phyloP scores from a whole-genome alignment of 53 echinoderm and acorn worm species.

The Pentamera pediparva region DNA sequence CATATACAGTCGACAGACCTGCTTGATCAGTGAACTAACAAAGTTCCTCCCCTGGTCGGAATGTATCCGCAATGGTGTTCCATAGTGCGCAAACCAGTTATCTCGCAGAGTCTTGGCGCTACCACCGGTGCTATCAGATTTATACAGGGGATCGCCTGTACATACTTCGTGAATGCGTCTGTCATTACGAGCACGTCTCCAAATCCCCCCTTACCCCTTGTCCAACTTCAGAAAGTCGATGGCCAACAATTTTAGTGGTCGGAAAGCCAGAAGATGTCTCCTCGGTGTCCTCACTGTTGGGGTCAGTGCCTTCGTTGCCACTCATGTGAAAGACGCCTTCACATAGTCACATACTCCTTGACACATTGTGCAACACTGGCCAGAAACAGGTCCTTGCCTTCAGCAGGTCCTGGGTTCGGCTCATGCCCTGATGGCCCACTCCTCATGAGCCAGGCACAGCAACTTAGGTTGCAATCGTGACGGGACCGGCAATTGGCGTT shows the following conservation, averaged over 20 bases:
- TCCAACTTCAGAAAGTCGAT: constrained; percentile 55
- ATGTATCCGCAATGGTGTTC: constrained; percentile 27
- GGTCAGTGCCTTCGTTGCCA: constrained; percentile 23
- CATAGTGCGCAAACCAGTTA: constrained; percentile 32
- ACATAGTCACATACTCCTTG: constrained; percentile 10
- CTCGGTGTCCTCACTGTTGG: constrained; percentile 28
- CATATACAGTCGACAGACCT: constrained; percentile 32
- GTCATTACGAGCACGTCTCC: constrained; percentile 52
- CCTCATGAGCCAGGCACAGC: constrained; percentile 16
- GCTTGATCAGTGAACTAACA: constrained; percentile 2
- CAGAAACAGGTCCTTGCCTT: constrained; percentile 38
- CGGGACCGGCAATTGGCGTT: constrained; percentile 25
- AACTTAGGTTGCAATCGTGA: neutral
- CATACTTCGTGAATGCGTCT: constrained; percentile 46
- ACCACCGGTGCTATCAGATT: constrained; percentile 20
- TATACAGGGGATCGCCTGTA: constrained; percentile 39
- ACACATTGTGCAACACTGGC: constrained; percentile 34
- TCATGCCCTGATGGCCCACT: constrained; percentile 46
- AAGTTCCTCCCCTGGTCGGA: constrained; percentile 45
- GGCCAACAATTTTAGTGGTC: constrained; percentile 29
- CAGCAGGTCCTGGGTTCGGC: constrained; percentile 28
- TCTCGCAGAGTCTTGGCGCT: constrained; percentile 33
- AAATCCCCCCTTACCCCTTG: constrained; percentile 11
- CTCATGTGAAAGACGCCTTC: constrained; percentile 31
- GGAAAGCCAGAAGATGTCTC: constrained; percentile 43